Percentiles rank a stretch among this genome's conserved stretches.
Conservation (phyloP, 2,888 invertebrate species). For the Drosophila subquinaria region DNA sequence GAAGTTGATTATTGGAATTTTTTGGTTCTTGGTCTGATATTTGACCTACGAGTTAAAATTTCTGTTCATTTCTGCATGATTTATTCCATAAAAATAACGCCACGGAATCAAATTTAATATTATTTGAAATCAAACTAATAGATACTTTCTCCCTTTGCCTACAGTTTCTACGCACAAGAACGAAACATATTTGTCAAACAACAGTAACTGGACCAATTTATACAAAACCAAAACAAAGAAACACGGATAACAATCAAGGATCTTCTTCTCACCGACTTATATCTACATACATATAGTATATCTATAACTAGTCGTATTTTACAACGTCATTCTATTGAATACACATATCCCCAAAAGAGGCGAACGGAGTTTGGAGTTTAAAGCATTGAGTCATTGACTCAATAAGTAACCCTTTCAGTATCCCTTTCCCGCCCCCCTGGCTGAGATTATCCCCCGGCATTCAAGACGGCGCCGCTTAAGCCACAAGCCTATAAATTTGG, state of each 20-base stretch:
- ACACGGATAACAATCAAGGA: slow-evolving; percentile 52
- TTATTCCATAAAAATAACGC: too few relatives aligned
- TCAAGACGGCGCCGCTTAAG: slow-evolving; percentile 75
- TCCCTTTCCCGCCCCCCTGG: slow-evolving; percentile 17
- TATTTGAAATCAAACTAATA: not conserved
- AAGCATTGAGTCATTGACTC: slow-evolving; percentile 1
- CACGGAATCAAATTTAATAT: too few relatives aligned
- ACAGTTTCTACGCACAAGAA: slow-evolving; percentile 42
- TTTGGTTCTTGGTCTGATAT: too few relatives aligned
- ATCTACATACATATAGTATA: not conserved
- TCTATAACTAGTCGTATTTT: slow-evolving; percentile 27
- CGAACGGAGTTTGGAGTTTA: not conserved
- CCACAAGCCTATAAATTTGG: slow-evolving; percentile 77
- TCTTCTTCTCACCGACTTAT: slow-evolving; percentile 68
- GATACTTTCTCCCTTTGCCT: not conserved
- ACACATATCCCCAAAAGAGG: slow-evolving; percentile 24
- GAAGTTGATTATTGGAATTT: too few relatives aligned
- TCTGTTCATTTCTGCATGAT: too few relatives aligned
- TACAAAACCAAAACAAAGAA: slow-evolving; percentile 42
- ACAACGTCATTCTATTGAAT: slow-evolving; percentile 47
- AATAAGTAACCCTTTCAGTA: slow-evolving; percentile 7
- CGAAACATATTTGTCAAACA: slow-evolving; percentile 45
- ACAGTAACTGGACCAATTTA: slow-evolving; percentile 74
- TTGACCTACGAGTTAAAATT: too few relatives aligned
- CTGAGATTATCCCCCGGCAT: slow-evolving; percentile 21